Base-by-base conservation (phyloP, 2,797 vertebrate species). In the Crax fasciolata region DNA sequence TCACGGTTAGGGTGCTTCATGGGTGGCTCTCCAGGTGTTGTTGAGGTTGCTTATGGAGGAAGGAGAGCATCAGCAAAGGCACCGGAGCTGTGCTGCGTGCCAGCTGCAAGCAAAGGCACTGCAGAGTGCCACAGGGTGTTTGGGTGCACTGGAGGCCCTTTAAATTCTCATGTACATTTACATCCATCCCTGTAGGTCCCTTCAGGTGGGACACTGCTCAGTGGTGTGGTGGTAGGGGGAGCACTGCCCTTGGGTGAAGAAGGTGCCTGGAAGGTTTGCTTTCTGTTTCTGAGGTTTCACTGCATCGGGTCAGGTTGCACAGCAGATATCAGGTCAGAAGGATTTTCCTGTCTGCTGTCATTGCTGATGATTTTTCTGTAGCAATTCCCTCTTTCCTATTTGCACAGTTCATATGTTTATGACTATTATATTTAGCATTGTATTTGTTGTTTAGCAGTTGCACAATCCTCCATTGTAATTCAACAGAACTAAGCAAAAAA, bases 1-100 rank as follows among this genome's bases (percentile, higher is more conserved):
- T 46, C 0, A 0, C 14, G 4, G 74, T 41, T 35, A 46, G 21
- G 55, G 27, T 13, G 2, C 52, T 61, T 39, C n/a, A 23, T n/a
- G 9, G n/a, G 38, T 25, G 10, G n/a, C 30, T 32, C 32, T 43
- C 23, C 39, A 55, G 5, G 25, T n/a, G 43, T 71, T n/a, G 23
- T n/a, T 55, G 20, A 25, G 39, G 51, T 28, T 24, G 39, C 55
- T 70, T 28, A 10, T 51, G 20, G 38, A 52, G 27, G 27, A 70
- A 70, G 25, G 20, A 39, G 27, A 10, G 48, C 27, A 39, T 52
- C 25, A 14, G 14, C 19, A 39, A 27, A 16, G 35, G 32, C 35
- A 38, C 48, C 13, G 27, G 32, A 10, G 35, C 48, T 51, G 35
- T 20, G 24, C 25, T 68, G 7, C 28, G 46, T 49, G 9, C 25